Evolutionary conservation across 2,113 vertebrate genomes (phyloP), one percentile per base, ranked within the genome.

Genomic region (Odobenus rosmarus): DNA sequence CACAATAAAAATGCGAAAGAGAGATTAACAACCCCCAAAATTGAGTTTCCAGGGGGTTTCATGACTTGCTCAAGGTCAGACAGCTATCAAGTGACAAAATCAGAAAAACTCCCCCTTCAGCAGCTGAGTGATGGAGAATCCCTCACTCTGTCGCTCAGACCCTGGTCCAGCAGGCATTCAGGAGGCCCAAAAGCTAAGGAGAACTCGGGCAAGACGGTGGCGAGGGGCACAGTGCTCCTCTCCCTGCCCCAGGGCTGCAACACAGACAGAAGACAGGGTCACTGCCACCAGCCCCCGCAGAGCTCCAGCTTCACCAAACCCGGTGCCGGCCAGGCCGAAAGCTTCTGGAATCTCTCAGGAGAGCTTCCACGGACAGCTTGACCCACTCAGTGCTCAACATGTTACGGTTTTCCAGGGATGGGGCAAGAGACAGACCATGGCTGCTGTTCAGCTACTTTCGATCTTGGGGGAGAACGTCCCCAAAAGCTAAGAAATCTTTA

Each of bases 31-130:
- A 24, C 26, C 24, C 33, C 51, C 86, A n/a, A 36, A 87, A 55
- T 7, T 7, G 26, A n/a, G 42, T 16, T 24, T 49, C 83, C 5
- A 1, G 39, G n/a, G 46, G 1, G 0, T 2, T 55, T 36, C 3
- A 0, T 4, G 42, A 23, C 13, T 39, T 28, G 24, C 74, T 42
- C 21, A 59, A 62, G 84, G 36, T 64, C 83, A 88, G 39, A 51
- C 31, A 59, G 36, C 51, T 59, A 49, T n/a, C 39, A 49, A 39
- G 69, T 4, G 33, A 53, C 4, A 13, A 28, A 3, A 19, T 59
- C 55, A 10, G 77, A 49, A 57, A 46, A 36, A 51, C 36, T 13
- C 15, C 33, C 28, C 5, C 0, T 0, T 7, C 6, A 4, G 71
- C 15, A 31, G 64, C 23, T 3, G 23, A 67, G 33, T 2, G 23